phyloP scores from a whole-genome alignment of 2,888 invertebrate species.

The Rugalucina vietnamica region DNA sequence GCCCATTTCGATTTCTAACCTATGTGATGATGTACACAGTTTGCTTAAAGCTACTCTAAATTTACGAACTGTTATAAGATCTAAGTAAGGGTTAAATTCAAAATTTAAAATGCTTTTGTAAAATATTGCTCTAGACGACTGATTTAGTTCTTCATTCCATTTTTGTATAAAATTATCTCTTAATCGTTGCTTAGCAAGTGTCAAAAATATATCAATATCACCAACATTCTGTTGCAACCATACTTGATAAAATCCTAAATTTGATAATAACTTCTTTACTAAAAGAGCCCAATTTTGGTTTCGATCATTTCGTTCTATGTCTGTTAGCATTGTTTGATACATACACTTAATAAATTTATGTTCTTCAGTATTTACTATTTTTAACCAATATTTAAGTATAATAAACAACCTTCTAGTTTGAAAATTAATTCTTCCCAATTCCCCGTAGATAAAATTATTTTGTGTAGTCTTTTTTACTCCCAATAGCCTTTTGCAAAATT shows the following conservation, averaged over 20 bases:
- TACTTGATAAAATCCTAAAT: constrained; percentile 4
- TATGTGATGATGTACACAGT: background rate
- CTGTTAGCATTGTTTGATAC: background rate
- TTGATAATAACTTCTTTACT: background rate
- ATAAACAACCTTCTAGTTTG: background rate
- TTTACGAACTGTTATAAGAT: background rate
- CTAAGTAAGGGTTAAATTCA: background rate
- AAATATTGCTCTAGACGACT: background rate
- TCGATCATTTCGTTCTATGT: background rate
- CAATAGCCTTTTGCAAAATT: background rate
- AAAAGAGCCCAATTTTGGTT: background rate
- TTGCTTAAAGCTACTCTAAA: background rate
- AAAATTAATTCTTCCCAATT: background rate
- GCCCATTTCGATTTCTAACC: background rate
- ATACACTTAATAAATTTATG: background rate
- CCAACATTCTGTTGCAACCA: constrained; percentile 4
- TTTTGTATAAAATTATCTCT: background rate
- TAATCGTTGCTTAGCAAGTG: background rate
- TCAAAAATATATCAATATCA: background rate
- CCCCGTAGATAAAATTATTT: constrained; percentile 2
- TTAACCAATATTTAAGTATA: background rate
- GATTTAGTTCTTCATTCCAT: background rate
- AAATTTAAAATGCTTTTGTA: background rate
- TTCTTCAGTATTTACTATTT: background rate
- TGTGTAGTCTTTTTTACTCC: background rate